Conservation (phyloP, 2,888 invertebrate species). For the Caenorhabditis sp. region DNA sequence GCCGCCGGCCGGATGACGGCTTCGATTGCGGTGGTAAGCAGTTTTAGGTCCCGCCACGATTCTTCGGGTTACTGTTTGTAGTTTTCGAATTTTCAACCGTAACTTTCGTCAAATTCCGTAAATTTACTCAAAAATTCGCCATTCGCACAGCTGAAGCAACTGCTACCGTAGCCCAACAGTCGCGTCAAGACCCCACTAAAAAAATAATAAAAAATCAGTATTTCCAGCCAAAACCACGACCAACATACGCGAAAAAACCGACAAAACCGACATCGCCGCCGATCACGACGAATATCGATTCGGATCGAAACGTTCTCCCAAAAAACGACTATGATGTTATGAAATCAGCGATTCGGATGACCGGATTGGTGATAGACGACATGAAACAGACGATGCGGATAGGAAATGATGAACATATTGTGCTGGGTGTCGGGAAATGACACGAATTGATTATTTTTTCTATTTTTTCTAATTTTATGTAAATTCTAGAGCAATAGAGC, state of each 20-base stretch:
- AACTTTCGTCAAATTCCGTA: too few species aligned
- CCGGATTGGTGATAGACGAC: conserved; percentile 36
- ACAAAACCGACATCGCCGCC: background rate
- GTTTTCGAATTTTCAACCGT: too few species aligned
- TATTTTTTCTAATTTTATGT: background rate
- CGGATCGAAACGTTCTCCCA: background rate
- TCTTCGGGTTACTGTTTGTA: too few species aligned
- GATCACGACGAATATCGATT: conserved; percentile 10
- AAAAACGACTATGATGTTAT: conserved; percentile 14
- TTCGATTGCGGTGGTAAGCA: background rate
- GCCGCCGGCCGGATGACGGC: background rate
- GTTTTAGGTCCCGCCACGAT: too few species aligned
- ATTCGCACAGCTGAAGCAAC: too few species aligned
- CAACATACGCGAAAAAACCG: background rate
- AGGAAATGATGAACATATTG: conserved; percentile 10
- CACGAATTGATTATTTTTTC: background rate
- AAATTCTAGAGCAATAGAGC: too few species aligned
- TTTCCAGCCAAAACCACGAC: background rate
- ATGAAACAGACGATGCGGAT: conserved; percentile 18
- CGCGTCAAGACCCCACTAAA: too few species aligned
- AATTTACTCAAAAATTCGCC: too few species aligned
- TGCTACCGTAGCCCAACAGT: too few species aligned
- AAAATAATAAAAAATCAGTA: too few species aligned
- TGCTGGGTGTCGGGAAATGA: conserved; percentile 8
- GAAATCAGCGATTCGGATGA: conserved; percentile 31